Conservation (phyloP, 2,797 vertebrate genomes). For the Crenichthys baileyi region DNA sequence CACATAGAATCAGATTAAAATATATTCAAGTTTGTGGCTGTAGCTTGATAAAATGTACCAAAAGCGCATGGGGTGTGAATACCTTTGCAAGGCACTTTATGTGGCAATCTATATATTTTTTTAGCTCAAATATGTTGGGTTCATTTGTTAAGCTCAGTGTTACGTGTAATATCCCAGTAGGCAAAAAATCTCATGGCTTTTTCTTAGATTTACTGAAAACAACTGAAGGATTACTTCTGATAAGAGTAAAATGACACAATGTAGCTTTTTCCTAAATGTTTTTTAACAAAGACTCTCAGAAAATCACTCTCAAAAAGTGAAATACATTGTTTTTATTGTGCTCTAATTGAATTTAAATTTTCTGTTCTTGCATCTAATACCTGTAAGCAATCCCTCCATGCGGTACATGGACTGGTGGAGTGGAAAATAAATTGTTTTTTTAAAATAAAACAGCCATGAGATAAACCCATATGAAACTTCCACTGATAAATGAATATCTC, state of each 20-base stretch:
- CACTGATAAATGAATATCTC: neutral
- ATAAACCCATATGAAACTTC: neutral
- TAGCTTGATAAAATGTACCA: neutral
- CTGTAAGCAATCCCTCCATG: neutral
- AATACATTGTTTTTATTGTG: neutral
- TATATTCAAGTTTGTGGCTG: too few species aligned
- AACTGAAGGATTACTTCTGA: too few species aligned
- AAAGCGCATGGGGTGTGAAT: neutral
- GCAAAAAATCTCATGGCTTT: neutral
- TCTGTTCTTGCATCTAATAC: neutral
- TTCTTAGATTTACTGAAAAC: neutral
- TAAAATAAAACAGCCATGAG: neutral
- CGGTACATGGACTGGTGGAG: neutral
- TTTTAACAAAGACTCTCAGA: neutral
- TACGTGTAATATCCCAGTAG: neutral
- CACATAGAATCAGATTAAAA: neutral
- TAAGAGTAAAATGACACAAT: neutral
- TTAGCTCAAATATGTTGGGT: neutral
- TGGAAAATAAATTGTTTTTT: neutral
- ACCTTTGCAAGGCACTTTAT: neutral
- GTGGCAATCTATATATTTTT: neutral
- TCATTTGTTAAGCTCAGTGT: neutral
- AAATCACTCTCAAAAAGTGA: neutral
- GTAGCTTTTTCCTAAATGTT: neutral
- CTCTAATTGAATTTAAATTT: neutral